phyloP scores from a whole-genome alignment of 2,113 vertebrate species.

The Periophthalmus modestus region DNA sequence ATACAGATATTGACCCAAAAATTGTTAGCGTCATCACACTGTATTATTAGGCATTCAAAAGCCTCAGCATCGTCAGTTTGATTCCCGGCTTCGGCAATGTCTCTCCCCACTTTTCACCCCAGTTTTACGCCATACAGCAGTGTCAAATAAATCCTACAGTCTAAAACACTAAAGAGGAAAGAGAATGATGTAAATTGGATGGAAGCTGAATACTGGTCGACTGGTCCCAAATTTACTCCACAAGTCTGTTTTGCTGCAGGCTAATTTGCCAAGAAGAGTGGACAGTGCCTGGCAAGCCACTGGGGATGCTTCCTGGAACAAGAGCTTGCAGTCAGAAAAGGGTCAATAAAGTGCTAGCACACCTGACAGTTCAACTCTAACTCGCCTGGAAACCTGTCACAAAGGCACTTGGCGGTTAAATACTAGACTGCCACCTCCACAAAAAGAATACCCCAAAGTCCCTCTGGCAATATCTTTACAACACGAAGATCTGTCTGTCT shows the following conservation, averaged over 20 bases:
- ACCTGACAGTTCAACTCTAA: slow-evolving; percentile 21
- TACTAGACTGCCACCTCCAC: slow-evolving; percentile 1
- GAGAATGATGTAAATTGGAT: background rate
- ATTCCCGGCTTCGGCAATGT: background rate
- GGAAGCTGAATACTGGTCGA: background rate
- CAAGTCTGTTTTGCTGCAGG: background rate
- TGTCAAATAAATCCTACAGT: background rate
- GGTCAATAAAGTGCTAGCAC: slow-evolving; percentile 7
- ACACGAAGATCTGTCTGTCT: background rate
- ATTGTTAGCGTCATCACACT: too few species aligned
- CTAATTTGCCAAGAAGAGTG: slow-evolving; percentile 5
- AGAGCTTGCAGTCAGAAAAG: slow-evolving; percentile 3
- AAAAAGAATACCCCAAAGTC: slow-evolving; percentile 12
- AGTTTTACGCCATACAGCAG: background rate
- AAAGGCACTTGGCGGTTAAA: slow-evolving; percentile 11
- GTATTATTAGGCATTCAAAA: too few species aligned
- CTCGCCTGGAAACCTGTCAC: slow-evolving; percentile 29
- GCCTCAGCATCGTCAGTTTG: too few species aligned
- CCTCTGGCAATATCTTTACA: slow-evolving; percentile 10
- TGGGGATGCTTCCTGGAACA: slow-evolving; percentile 5
- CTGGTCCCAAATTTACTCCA: background rate
- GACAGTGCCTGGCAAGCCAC: slow-evolving; percentile 12
- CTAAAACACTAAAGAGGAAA: too few species aligned
- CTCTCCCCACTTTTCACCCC: background rate
- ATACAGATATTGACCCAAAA: too few species aligned